Conservation (phyloP, 2,797 vertebrate genomes). For the Anguilla anguilla region DNA sequence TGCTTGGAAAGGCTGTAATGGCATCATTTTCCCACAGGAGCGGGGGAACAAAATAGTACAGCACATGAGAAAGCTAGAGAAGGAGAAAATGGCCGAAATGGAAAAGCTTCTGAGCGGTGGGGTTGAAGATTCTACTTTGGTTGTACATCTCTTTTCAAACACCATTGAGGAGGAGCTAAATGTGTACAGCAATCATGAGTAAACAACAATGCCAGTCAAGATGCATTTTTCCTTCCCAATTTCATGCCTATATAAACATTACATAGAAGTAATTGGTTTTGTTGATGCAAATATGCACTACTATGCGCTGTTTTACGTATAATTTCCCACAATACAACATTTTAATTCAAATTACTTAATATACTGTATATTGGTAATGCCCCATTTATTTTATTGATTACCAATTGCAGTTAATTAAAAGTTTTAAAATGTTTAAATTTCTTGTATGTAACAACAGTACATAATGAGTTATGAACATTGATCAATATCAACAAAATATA, state of each 20-base stretch:
- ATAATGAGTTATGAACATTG: background rate
- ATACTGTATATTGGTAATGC: background rate
- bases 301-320: background rate
- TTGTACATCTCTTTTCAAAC: conserved; percentile 77
- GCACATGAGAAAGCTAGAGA: conserved; percentile 80
- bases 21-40: conserved; percentile 65
- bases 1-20: background rate
- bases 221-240: background rate
- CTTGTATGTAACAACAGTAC: background rate
- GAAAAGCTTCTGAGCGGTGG: conserved; percentile 75
- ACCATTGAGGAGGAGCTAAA: conserved; percentile 79
- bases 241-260: background rate
- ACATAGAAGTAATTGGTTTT: background rate
- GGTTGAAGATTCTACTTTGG: conserved; percentile 62
- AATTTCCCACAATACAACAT: no score
- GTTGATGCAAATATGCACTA: background rate
- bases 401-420: background rate
- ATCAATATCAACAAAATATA: background rate
- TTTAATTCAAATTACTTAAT: no score
- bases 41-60: conserved; percentile 76
- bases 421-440: background rate
- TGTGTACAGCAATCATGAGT: conserved; percentile 68
- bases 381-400: conserved; percentile 12
- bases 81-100: conserved; percentile 75
- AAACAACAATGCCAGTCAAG: background rate